phyloP scores from a whole-genome alignment of 1,140 invertebrate species.

The Radopholus similis region DNA sequence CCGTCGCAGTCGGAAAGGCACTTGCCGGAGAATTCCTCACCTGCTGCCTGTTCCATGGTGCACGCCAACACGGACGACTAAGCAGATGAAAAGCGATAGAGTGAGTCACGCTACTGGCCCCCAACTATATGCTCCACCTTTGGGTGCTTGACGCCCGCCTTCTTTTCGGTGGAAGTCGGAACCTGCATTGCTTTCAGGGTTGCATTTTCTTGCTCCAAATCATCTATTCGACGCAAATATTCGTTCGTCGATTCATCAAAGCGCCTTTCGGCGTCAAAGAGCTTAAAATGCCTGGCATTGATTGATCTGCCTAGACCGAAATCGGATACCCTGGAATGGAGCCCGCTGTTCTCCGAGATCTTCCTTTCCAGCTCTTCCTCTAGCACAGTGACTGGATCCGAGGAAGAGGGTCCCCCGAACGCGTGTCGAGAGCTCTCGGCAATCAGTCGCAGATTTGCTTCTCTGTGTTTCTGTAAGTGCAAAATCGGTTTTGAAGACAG shows the following conservation, averaged over 20 bases:
- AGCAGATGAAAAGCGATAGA: too few relatives aligned
- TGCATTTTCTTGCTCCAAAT: slow-evolving; percentile 33
- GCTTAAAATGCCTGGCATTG: slow-evolving; percentile 11
- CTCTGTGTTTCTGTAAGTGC: slow-evolving; percentile 39
- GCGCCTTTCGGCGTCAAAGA: slow-evolving; percentile 41
- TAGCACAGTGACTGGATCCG: slow-evolving; percentile 28
- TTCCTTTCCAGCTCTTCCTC: slow-evolving; percentile 47
- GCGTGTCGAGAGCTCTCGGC: slow-evolving; percentile 27
- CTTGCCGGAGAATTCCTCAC: background rate
- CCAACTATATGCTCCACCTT: too few relatives aligned
- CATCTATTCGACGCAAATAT: slow-evolving; percentile 27
- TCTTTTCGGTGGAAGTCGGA: too few relatives aligned
- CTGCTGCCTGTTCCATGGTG: too few relatives aligned
- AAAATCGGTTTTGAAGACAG: background rate
- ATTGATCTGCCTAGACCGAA: background rate
- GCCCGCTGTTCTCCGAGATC: slow-evolving; percentile 36
- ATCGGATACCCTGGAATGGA: slow-evolving; percentile 37
- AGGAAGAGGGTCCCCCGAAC: background rate
- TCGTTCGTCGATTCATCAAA: slow-evolving; percentile 22
- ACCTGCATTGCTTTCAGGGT: background rate
- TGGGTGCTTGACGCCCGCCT: too few relatives aligned
- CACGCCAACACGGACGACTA: too few relatives aligned
- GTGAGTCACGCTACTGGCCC: too few relatives aligned
- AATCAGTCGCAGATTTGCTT: slow-evolving; percentile 43
- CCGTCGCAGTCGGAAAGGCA: background rate